Conservation (phyloP, 2,113 vertebrate genomes). For the Ophthalmolycus amberensis region DNA sequence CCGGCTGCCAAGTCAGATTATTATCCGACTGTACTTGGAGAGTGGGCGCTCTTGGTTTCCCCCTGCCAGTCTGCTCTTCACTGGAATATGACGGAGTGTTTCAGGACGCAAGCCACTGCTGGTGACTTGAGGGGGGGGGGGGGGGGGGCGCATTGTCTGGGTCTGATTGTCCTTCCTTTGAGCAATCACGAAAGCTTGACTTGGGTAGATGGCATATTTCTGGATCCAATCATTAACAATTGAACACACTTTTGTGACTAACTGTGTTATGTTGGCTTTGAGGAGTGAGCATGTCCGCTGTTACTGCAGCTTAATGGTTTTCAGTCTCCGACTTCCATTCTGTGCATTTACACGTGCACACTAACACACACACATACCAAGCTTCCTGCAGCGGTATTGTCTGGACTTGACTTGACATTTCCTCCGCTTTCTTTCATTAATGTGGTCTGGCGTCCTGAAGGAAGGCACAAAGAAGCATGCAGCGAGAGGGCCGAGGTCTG, state of each 20-base stretch:
- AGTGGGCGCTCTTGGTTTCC: slow-evolving; percentile 30
- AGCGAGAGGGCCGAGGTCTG: slow-evolving; percentile 33
- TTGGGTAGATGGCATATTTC: slow-evolving; percentile 46
- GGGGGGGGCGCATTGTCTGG: slow-evolving; percentile 57
- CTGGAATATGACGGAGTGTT: slow-evolving; percentile 48
- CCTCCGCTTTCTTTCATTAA: slow-evolving; percentile 21
- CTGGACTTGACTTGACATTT: slow-evolving; percentile 43
- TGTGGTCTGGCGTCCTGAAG: slow-evolving; percentile 27
- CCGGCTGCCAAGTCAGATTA: slow-evolving; percentile 61
- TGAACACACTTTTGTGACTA: slow-evolving; percentile 18
- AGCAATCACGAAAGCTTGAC: slow-evolving; percentile 66
- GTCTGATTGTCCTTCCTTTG: slow-evolving; percentile 72
- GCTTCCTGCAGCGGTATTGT: slow-evolving; percentile 52
- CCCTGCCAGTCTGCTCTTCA: slow-evolving; percentile 54
- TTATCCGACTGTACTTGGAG: slow-evolving; percentile 62
- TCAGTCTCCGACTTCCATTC: neutral
- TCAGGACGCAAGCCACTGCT: slow-evolving; percentile 43
- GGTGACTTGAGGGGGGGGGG: neutral
- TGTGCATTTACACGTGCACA: slow-evolving; percentile 12
- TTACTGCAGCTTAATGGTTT: neutral
- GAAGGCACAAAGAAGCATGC: slow-evolving; percentile 31
- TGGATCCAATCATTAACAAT: slow-evolving; percentile 56
- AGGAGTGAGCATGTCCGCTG: slow-evolving; percentile 6
- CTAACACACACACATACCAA: neutral
- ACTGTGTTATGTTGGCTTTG: slow-evolving; percentile 56